Base-by-base conservation (phyloP, 2,888 invertebrate species). In the Eupeodes latifasciatus region DNA sequence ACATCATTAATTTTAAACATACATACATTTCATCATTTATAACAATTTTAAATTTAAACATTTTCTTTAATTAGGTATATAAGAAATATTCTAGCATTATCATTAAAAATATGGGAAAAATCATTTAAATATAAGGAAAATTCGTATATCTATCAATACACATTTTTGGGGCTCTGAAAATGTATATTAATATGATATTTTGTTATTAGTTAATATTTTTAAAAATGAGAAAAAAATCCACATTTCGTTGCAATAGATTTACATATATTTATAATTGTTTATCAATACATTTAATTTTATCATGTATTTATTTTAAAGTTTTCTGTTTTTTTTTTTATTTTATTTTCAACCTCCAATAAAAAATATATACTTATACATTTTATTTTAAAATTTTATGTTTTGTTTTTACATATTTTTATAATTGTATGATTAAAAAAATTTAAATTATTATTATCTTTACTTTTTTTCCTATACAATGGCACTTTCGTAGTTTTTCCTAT, bases 91-190 rank as follows among this genome's bases (percentile, higher is more conserved):
- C 14, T 11, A 57, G 62, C 19, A 7, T 66, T 69, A 69, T 34
- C 0, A 36, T 14, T 59, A 59, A 59, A 6, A 34, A 59, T 47
- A 3, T 11, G 19, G 34, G 19, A 16, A 40, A 16, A 62, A 19
- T 16, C 27, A 27, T 27, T 27, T 3, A 27, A 27, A 27, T 3
- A 27, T 0, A 27, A 40, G 12, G 12, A 10, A 76, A 14, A 61
- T 71, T n/a, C n/a, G 53, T 47, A 16, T 61, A 16, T 61, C 10
- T 44, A 49, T 72, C 72, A 87, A 87, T 81, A 83, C 40, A 83
- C 87, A 87, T 77, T 87, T 87, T 87, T 67, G 87, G 87, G 87
- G 87, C 87, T 87, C 87, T 1, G 12, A 87, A 87, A 87, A 83
- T 81, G 80, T 74, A 77, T 81, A 83, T 76, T 77, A 80, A 51